phyloP scores from a whole-genome alignment of 2,888 invertebrate genomes.

The Idaea dimidiata region DNA sequence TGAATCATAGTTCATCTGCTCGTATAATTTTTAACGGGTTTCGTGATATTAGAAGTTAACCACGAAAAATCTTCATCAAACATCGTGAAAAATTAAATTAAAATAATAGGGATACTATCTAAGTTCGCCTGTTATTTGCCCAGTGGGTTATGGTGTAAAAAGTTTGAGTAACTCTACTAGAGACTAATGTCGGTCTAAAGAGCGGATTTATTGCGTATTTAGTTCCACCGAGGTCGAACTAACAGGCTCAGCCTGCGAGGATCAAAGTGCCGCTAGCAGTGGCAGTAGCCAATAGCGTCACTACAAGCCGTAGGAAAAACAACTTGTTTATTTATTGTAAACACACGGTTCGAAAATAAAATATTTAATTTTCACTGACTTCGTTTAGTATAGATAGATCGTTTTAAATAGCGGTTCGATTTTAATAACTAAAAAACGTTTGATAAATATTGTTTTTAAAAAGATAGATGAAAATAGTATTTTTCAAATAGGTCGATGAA shows the following conservation, averaged over 20 bases:
- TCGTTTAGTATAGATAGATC: neutral
- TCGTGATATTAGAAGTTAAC: too few relatives aligned
- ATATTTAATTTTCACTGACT: constrained; percentile 1
- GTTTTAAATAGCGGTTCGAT: neutral
- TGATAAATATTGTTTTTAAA: neutral
- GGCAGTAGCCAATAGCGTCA: constrained; percentile 24
- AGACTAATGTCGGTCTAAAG: constrained; percentile 29
- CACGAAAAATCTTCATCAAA: too few relatives aligned
- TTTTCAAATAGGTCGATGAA: neutral
- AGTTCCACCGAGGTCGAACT: constrained; percentile 29
- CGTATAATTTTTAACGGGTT: constrained; percentile 1
- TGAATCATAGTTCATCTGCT: too few relatives aligned
- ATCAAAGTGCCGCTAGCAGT: constrained; percentile 27
- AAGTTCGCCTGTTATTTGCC: too few relatives aligned
- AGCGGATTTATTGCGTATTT: constrained; percentile 35
- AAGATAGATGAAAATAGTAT: neutral
- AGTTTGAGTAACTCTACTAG: neutral
- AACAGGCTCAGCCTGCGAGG: constrained; percentile 31
- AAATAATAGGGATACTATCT: too few relatives aligned
- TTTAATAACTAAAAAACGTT: too few relatives aligned
- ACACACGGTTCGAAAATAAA: constrained; percentile 23
- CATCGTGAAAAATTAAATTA: too few relatives aligned
- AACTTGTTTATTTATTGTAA: constrained; percentile 35
- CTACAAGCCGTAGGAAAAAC: constrained; percentile 19
- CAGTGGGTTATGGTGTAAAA: neutral